phyloP scores from a whole-genome alignment of 2,797 vertebrate species.

The Xiphorhynchus erythropygius region DNA sequence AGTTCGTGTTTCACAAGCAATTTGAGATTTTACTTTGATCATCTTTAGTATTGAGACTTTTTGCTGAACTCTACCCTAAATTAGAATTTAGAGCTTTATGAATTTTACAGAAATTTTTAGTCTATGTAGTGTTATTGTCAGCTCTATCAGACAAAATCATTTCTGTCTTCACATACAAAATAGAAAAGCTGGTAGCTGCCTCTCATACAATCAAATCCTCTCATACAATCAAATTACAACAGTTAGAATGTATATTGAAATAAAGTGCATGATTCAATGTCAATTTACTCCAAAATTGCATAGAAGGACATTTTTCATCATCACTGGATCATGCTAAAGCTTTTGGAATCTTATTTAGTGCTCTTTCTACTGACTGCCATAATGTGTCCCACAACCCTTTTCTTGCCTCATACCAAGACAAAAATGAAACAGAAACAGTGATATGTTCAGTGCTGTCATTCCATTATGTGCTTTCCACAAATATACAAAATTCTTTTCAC shows the following conservation, averaged over 20 bases:
- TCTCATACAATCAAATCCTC: neutral
- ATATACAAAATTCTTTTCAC: neutral
- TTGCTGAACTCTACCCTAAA: neutral
- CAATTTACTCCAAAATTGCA: neutral
- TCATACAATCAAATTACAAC: neutral
- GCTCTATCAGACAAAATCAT: neutral
- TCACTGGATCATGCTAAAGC: neutral
- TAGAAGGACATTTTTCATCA: neutral
- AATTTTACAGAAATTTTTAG: neutral
- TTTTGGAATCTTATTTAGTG: neutral
- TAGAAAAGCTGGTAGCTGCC: neutral
- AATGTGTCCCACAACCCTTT: neutral
- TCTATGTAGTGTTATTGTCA: neutral
- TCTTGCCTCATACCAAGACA: neutral
- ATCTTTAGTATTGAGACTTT: neutral
- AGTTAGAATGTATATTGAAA: neutral
- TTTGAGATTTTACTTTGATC: neutral
- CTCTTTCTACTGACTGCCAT: neutral
- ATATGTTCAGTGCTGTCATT: neutral
- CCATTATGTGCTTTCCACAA: neutral
- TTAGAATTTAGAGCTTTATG: neutral
- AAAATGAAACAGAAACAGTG: neutral
- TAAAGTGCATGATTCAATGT: neutral
- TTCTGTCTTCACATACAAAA: neutral
- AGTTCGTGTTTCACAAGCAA: fast-evolving